Percentiles rank a stretch among this genome's conserved stretches.
Conservation (phyloP, 2,888 invertebrate species). For the Paralinhomoeus sp. region DNA sequence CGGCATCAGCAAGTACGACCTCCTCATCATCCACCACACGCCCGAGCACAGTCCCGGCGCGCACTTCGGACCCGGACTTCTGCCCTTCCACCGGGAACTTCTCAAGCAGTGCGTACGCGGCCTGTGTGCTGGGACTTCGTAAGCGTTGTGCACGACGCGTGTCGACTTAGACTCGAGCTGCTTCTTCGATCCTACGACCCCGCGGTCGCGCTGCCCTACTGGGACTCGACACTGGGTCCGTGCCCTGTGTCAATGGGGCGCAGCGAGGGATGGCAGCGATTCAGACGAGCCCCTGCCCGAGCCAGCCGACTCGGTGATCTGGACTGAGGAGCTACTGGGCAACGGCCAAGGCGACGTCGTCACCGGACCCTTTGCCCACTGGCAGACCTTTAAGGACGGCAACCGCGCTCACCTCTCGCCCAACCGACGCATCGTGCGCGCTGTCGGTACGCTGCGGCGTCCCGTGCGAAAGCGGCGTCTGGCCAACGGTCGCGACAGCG, state of each 20-base stretch:
- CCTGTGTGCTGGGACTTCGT: neutral
- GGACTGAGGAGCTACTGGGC: conserved; percentile 16
- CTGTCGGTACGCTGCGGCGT: conserved; percentile 2
- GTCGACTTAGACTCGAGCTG: conserved; percentile 9
- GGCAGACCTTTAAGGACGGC: conserved; percentile 15
- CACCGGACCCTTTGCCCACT: conserved; percentile 22
- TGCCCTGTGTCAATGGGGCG: no score
- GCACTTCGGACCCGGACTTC: conserved; percentile 6
- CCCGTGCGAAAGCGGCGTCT: neutral
- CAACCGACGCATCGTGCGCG: neutral
- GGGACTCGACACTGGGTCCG: conserved; percentile 20
- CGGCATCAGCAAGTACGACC: conserved; percentile 6
- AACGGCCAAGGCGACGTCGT: conserved; percentile 18
- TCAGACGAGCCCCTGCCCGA: conserved; percentile 17
- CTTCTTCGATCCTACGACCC: conserved; percentile 16
- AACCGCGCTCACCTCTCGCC: neutral
- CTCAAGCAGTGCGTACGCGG: conserved; percentile 5
- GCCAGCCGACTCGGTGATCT: conserved; percentile 16
- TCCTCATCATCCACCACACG: conserved; percentile 6
- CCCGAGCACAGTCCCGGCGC: conserved; percentile 6
- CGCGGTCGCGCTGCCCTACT: conserved; percentile 24
- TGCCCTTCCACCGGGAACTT: conserved; percentile 7
- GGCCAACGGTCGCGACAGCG: neutral
- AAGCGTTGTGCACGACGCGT: neutral
- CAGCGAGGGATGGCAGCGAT: no score